Base-by-base conservation (phyloP, 2,888 invertebrate species). In the Diarsia dahlii region DNA sequence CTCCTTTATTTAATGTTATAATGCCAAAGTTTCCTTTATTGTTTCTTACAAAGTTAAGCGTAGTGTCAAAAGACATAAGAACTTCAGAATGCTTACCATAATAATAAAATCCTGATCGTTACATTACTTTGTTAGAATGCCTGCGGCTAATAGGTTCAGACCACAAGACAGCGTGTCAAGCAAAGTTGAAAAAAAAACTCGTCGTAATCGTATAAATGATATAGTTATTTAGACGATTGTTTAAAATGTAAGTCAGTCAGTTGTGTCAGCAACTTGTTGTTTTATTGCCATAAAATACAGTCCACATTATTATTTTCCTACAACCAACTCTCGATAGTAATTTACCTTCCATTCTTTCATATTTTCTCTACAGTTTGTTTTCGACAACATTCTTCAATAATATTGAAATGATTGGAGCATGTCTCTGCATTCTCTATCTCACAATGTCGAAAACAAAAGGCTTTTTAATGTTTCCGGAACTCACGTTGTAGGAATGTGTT, bases 361-460 rank as follows among this genome's bases (percentile, higher is more conserved):
- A 39, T 46, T 34, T 60, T 23, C 54, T 46, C 39, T 9, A 46
- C 6, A 52, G n/a, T 63, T 18, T 60, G 13, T 48, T 71, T 78
- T 65, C 45, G 12, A 48, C 20, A 6, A 70, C 3, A 10, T 23
- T 34, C 62, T 54, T 23, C 46, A 13, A 28, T 39, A 15, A 63
- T 58, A 65, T 81, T 39, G 56, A 48, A 46, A 58, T 58, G 4
- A 72, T 72, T 60, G 39, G n/a, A 70, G 2, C 52, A n/a, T n/a
- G 52, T 62, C 12, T 66, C 20, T 34, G 20, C 52, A 66, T 80
- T 62, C 23, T 56, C 34, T 46, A 18, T 18, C 6, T 13, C 34
- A 80, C 54, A 3, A 80, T 74, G 23, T 12, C 8, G 5, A 63
- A 74, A 9, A 67, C 56, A 67, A 80, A 66, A 50, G 34, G 34